A percentile compares a stretch with the other conserved stretches of the same genome.
These are phyloP conservation scores for Drosophila orosa DNA, from an alignment of 1,140 invertebrate species.

Conservation along the genomic window DNA sequence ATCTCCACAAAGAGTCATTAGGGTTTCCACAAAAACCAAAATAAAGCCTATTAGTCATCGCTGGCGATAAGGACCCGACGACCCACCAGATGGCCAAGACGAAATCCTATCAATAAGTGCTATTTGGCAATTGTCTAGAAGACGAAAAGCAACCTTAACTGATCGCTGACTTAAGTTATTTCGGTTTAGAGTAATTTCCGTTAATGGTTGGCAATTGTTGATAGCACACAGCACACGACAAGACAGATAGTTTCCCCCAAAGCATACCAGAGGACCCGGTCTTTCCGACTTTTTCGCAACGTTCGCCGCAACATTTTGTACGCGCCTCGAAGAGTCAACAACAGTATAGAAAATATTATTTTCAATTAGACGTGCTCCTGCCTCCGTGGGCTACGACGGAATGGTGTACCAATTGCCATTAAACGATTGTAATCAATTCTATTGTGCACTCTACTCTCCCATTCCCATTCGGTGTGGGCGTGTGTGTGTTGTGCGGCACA, in stretches of 20 bases:
- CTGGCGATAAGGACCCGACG: constrained; percentile 8
- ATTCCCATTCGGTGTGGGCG: constrained; percentile 22
- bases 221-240: constrained; percentile 7
- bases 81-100: neutral
- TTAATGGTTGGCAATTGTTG: constrained; percentile 18
- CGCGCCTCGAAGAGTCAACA: constrained; percentile 1
- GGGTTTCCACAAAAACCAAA: constrained; percentile 5
- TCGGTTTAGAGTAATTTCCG: constrained; percentile 23
- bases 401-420: constrained; percentile 57
- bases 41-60: constrained; percentile 4
- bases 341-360: constrained; percentile 19
- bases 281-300: constrained; percentile 38
- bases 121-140: constrained; percentile 21
- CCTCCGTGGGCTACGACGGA: constrained; percentile 37
- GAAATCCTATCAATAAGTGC: neutral
- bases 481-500: constrained; percentile 33
- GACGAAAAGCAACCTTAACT: constrained; percentile 13
- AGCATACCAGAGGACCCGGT: constrained; percentile 27
- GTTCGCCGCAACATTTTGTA: constrained; percentile 39
- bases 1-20: constrained; percentile 9
- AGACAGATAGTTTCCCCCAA: neutral
- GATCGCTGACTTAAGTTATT: constrained; percentile 18
- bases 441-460: constrained; percentile 46
- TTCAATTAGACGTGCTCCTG: constrained; percentile 53
- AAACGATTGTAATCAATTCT: constrained; percentile 60